Percentiles rank a stretch among this genome's conserved stretches.
Conservation (phyloP, 1,140 invertebrate genomes). For the Drosophila erecta region DNA sequence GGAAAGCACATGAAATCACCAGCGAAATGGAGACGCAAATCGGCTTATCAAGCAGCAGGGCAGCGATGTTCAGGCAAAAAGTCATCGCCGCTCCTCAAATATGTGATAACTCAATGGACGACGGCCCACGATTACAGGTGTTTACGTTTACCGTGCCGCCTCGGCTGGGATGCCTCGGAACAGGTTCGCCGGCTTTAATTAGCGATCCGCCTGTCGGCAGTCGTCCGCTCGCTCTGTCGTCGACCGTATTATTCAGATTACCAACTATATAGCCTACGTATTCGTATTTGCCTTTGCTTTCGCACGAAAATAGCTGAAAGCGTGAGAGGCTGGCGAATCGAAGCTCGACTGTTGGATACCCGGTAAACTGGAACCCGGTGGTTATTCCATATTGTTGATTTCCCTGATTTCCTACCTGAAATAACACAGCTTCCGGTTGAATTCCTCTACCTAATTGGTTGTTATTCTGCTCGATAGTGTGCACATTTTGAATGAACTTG, state of each 20-base stretch:
- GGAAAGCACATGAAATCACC: slow-evolving; percentile 5
- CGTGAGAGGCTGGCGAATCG: slow-evolving; percentile 1
- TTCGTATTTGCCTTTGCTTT: slow-evolving; percentile 53
- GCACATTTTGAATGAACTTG: slow-evolving; percentile 4
- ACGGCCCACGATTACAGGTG: slow-evolving; percentile 76
- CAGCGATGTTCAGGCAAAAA: slow-evolving; percentile 32
- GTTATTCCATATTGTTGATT: too few relatives aligned
- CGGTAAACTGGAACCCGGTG: not conserved
- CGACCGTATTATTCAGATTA: slow-evolving; percentile 71
- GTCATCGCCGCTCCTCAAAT: slow-evolving; percentile 58
- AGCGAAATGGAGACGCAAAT: slow-evolving; percentile 70
- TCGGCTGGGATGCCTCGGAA: slow-evolving; percentile 37
- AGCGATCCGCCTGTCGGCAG: slow-evolving; percentile 51
- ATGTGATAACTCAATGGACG: slow-evolving; percentile 69
- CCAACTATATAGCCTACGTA: slow-evolving; percentile 63
- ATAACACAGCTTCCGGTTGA: too few relatives aligned
- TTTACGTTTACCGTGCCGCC: slow-evolving; percentile 55
- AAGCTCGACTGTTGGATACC: slow-evolving; percentile 26
- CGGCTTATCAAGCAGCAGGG: slow-evolving; percentile 63
- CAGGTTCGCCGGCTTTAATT: slow-evolving; percentile 69
- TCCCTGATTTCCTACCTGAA: too few relatives aligned
- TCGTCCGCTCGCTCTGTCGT: slow-evolving; percentile 25
- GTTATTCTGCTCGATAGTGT: not conserved
- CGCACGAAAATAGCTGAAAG: slow-evolving; percentile 67
- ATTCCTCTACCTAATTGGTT: not conserved